Evolutionary conservation across 2,888 invertebrate species (phyloP), one percentile per base, ranked within the genome.

Genomic region (Trachelus stipa): DNA sequence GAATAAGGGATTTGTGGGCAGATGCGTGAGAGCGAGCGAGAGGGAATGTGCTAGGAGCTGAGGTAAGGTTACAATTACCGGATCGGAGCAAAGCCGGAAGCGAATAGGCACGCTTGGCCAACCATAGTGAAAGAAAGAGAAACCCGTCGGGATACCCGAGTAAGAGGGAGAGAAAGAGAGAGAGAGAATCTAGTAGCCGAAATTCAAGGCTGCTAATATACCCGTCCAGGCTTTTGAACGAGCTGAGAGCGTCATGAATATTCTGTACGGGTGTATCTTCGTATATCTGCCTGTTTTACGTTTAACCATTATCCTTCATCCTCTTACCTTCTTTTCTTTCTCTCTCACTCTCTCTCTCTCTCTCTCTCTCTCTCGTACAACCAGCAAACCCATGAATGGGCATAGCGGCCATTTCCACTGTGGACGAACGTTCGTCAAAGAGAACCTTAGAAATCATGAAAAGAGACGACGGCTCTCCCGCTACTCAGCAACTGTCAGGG

Each of bases 41-140:
- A 40, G 40, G 23, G 23, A 40, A 9, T 0, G 40, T 23, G 23
- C 6, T 40, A 40, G 23, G 40, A 23, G 40, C 12, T 30, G 33
- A 71, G 71, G 71, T 71, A 71, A 71, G 71, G 71, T 33, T 71
- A 71, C 6, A 71, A 71, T 71, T 71, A 71, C 31, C 71, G 31
- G 71, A 71, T 71, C 71, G 15, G 12, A 12, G 31, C 31, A n/a
- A 71, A 30, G 71, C 71, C 71, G 71, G 71, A 71, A 71, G 33
- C 71, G 12, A 71, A 6, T 71, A 31, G 30, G 71, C 71, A 71
- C 31, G 71, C 31, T 11, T 12, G 71, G 12, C 71, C 31, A 9
- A 23, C 9, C 40, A 40, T 23, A 40, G 40, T 9, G 40, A 40
- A 40, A 23, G 40, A 40, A 23, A 40, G 40, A 40, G 40, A 40